phyloP scores from a whole-genome alignment of 2,888 invertebrate genomes.

The Gymnocheta viridis region DNA sequence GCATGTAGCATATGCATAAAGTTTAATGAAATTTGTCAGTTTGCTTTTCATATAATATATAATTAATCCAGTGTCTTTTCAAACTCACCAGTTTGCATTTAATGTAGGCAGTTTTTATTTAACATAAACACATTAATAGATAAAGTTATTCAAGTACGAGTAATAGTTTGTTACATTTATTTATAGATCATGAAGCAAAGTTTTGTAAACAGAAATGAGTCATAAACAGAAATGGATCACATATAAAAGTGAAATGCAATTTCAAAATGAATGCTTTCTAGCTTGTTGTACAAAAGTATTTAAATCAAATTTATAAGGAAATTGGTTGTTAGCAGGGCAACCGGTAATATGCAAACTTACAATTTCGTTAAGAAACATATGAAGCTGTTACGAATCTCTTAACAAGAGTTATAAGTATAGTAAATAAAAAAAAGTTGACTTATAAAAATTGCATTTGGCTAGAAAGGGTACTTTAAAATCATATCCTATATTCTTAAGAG shows the following conservation, averaged over 20 bases:
- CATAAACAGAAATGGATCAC: background rate
- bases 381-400: no score
- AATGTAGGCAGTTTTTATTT: background rate
- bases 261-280: background rate
- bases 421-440: no score
- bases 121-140: background rate
- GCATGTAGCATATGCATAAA: no score
- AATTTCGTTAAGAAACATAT: no score
- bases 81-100: background rate
- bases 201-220: slow-evolving; percentile 8
- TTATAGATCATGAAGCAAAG: slow-evolving; percentile 2
- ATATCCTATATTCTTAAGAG: no score
- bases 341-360: no score
- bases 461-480: no score
- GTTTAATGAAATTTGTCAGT: no score
- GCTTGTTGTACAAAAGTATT: no score
- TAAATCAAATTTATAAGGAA: background rate
- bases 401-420: no score
- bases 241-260: background rate
- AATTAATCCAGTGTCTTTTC: background rate
- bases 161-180: background rate
- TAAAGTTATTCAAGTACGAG: slow-evolving; percentile 1
- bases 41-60: background rate
- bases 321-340: background rate
- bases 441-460: no score